These are phyloP conservation scores for Plecotus auritus DNA, from an alignment of 2,113 vertebrate species.

Conservation along the genomic window DNA sequence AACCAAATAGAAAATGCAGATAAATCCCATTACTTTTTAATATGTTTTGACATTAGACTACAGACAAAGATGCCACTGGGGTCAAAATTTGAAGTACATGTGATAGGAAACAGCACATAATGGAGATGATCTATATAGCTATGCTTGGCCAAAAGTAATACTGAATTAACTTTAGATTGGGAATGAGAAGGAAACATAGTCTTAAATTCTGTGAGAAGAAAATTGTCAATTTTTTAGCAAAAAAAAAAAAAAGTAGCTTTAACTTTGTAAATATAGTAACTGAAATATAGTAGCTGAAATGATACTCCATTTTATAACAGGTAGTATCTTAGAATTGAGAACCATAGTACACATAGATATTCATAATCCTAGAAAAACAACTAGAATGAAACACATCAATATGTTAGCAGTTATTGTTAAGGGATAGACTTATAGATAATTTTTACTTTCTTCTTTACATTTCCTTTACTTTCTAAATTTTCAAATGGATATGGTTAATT, in stretches of 20 bases:
- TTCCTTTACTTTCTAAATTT: conserved; percentile 26
- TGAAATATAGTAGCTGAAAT: neutral
- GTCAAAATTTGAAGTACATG: neutral
- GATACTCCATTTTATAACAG: neutral
- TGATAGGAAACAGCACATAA: neutral
- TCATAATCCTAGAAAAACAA: conserved; percentile 28
- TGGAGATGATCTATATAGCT: neutral
- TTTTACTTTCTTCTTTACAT: neutral
- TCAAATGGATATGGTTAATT: neutral
- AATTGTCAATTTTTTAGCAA: neutral
- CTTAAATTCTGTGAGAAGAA: neutral
- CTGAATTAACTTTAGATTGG: neutral
- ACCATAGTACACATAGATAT: neutral
- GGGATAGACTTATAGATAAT: neutral
- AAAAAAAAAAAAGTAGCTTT: neutral
- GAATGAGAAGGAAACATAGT: neutral
- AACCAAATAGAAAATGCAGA: conserved; percentile 51
- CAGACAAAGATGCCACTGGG: conserved; percentile 30
- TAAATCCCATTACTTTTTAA: conserved; percentile 36
- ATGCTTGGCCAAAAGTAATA: neutral
- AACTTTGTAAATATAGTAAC: neutral
- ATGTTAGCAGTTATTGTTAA: neutral
- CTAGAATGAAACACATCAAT: neutral
- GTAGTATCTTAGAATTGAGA: neutral
- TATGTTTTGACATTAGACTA: conserved; percentile 31